phyloP scores from a whole-genome alignment of 2,113 vertebrate species.

The Corvus hawaiiensis region DNA sequence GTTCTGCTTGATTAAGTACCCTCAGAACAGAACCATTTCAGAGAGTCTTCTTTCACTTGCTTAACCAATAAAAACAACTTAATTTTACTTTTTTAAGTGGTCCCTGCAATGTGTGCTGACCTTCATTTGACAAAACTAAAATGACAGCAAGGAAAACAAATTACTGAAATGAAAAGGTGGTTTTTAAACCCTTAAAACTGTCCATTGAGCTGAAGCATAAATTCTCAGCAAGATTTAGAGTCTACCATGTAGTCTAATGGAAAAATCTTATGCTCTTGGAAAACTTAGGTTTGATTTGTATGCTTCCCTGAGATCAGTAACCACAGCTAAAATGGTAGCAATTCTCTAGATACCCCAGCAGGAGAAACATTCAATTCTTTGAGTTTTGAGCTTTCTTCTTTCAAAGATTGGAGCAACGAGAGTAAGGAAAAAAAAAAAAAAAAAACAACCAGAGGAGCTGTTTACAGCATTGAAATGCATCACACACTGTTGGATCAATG shows the following conservation, averaged over 20 bases:
- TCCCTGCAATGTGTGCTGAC: neutral
- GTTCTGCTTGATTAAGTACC: slow-evolving; percentile 50
- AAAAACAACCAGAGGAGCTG: neutral
- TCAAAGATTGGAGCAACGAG: neutral
- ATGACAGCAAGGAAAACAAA: slow-evolving; percentile 14
- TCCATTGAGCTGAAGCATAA: slow-evolving; percentile 18
- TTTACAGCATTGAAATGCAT: neutral
- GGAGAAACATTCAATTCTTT: neutral
- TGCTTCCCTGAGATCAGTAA: neutral
- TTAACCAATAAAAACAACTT: slow-evolving; percentile 13
- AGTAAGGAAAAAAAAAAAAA: neutral
- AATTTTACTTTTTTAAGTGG: neutral
- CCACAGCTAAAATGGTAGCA: neutral
- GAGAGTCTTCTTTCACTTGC: neutral
- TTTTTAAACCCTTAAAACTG: slow-evolving; percentile 34
- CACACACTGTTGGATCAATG: neutral
- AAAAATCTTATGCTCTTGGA: slow-evolving; percentile 20
- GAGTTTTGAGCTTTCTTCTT: neutral
- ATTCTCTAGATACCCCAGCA: neutral
- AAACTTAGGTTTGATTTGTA: neutral
- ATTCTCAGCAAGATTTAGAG: slow-evolving; percentile 8
- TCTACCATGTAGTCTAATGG: neutral
- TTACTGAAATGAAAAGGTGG: slow-evolving; percentile 27
- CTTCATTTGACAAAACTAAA: slow-evolving; percentile 31
- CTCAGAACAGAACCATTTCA: slow-evolving; percentile 10